Base-by-base conservation (phyloP, 2,888 invertebrate species). In the Cryptocephalus primarius region DNA sequence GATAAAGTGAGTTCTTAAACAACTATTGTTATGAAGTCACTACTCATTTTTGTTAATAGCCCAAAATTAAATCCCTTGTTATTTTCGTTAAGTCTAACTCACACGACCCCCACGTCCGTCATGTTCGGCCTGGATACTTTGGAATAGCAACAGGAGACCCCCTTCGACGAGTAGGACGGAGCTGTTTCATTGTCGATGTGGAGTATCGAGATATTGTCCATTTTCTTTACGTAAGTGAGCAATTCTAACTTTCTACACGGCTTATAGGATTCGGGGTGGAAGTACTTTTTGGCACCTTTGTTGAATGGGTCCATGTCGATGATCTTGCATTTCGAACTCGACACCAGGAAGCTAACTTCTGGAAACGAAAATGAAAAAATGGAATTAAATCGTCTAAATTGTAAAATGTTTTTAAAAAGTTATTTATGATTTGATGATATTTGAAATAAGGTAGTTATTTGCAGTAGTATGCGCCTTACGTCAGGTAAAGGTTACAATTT, bases 301-400 rank as follows among this genome's bases (percentile, higher is more conserved):
- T 78, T 76, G 53, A 79, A 77, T 6, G 80, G 75, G 60, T 81
- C 75, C 48, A 79, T 56, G 50, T 80, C 76, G 11, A 77, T 73
- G 61, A 83, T 82, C 59, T 74, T 75, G 58, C 83, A 84, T 59
- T 73, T 75, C 36, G 77, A 70, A 60, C 75, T 82, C 71, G 76
- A 74, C 3, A 79, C 74, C 47, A 78, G 60, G 56, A 72, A 78
- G 4, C 72, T 71, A 38, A 67, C 38, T 38, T 56, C 60, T 56
- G 46, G 45, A 58, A 54, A 38, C 13, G n/a, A 6, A 36, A 36
- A 36, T 6, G 36, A 36, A 22, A 22, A 2, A 22, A 22, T 22
- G 6, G 22, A 22, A 4, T 22, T 4, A 22, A 6, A 22, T 22
- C 22, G 22, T 22, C 22, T 4, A 22, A 22, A 22, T 2, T 4